Conservation (phyloP, 2,113 vertebrate genomes). For the Zingel zingel region DNA sequence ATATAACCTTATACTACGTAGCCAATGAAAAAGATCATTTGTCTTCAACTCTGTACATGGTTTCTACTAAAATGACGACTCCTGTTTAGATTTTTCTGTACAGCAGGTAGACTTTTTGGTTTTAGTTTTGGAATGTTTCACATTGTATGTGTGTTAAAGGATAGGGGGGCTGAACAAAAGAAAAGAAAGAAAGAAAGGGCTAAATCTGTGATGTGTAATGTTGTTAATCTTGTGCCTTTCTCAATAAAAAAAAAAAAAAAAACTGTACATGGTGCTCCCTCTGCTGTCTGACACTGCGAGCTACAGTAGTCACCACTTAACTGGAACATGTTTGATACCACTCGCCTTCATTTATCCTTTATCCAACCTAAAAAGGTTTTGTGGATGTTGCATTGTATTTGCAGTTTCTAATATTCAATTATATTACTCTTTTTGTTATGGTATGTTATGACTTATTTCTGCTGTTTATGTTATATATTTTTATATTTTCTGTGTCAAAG, state of each 20-base stretch:
- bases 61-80: too few species aligned
- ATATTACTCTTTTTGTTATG: neutral
- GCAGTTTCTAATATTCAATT: neutral
- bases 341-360: neutral
- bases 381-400: too few species aligned
- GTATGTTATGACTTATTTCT: neutral
- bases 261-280: slow-evolving; percentile 51
- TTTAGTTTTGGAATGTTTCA: too few species aligned
- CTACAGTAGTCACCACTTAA: neutral
- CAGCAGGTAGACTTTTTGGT: too few species aligned
- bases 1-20: slow-evolving; percentile 1
- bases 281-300: slow-evolving; percentile 64
- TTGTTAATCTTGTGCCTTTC: too few species aligned
- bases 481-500: neutral
- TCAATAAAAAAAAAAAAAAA: too few species aligned
- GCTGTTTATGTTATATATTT: neutral
- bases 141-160: too few species aligned
- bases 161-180: too few species aligned
- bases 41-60: slow-evolving; percentile 3
- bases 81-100: too few species aligned
- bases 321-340: neutral
- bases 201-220: too few species aligned
- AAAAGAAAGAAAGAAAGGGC: too few species aligned
- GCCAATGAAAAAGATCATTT: neutral
- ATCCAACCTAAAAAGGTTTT: neutral